These are phyloP conservation scores for Nomada ferruginata DNA, from an alignment of 2,888 invertebrate species.

Conservation along the genomic window DNA sequence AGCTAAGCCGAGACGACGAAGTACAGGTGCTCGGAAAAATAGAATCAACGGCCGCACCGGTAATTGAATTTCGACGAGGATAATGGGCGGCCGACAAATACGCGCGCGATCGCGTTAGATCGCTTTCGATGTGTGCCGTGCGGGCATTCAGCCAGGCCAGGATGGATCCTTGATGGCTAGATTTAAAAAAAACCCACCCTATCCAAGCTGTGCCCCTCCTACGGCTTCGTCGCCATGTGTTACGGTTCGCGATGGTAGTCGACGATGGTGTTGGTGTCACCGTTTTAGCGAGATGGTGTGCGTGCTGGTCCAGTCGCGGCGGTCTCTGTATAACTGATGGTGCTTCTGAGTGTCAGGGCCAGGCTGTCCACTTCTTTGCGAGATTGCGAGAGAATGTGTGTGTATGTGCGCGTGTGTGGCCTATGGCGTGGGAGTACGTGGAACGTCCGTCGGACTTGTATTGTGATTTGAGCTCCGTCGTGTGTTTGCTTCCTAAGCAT, in stretches of 20 bases:
- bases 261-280: conserved; percentile 53
- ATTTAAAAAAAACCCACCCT: conserved; percentile 74
- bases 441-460: conserved; percentile 48
- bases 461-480: conserved; percentile 51
- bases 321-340: conserved; percentile 82
- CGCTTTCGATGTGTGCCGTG: conserved; percentile 73
- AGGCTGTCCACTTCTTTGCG: conserved; percentile 82
- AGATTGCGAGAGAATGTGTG: conserved; percentile 61
- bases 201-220: conserved; percentile 51
- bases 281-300: conserved; percentile 36
- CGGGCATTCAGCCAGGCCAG: conserved; percentile 77
- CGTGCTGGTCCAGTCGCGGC: conserved; percentile 69
- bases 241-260: conserved; percentile 62
- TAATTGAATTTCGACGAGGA: conserved; percentile 74
- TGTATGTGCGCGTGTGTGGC: conserved; percentile 44
- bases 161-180: conserved; percentile 79
- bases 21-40: conserved; percentile 63
- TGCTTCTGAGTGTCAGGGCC: conserved; percentile 83
- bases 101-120: conserved; percentile 72
- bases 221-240: conserved; percentile 72
- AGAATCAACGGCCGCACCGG: conserved; percentile 63
- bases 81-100: conserved; percentile 75
- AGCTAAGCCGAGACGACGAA: conserved; percentile 37
- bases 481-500: conserved; percentile 54
- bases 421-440: conserved; percentile 27